Evolutionary conservation across 2,113 vertebrate species (phyloP).

Genomic region (Vireo altiloquus): DNA sequence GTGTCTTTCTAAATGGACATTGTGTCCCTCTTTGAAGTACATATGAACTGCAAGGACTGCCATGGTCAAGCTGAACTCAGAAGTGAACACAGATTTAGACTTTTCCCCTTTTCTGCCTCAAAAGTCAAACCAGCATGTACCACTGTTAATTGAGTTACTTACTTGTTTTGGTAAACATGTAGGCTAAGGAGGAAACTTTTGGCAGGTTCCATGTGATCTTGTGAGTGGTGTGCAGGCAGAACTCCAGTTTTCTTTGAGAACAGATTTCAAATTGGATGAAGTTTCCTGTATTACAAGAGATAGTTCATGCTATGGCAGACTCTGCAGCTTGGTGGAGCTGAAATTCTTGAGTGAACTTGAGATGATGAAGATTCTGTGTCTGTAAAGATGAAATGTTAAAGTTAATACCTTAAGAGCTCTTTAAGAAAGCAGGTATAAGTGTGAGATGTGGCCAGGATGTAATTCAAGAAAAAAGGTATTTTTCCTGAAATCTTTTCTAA

Average conservation of each 20-base stretch:
- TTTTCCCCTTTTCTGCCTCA: background rate
- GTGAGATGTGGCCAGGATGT: rapidly evolving
- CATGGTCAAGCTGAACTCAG: background rate
- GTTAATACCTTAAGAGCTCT: background rate
- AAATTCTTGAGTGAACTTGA: background rate
- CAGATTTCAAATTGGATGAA: background rate
- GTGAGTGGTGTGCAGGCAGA: background rate
- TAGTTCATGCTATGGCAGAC: background rate
- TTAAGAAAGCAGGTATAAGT: background rate
- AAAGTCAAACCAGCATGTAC: background rate
- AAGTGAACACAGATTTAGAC: background rate
- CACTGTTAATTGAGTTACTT: background rate
- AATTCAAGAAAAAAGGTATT: background rate
- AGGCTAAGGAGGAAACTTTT: background rate
- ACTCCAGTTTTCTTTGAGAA: background rate
- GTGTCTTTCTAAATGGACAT: background rate
- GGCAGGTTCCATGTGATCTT: background rate
- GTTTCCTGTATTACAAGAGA: background rate
- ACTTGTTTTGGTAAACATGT: background rate
- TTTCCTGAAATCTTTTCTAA: background rate
- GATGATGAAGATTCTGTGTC: background rate
- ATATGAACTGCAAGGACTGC: background rate
- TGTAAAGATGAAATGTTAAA: background rate
- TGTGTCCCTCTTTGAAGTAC: background rate
- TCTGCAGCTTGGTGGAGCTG: background rate